Evolutionary conservation across 2,797 vertebrate genomes (phyloP).

Genomic region (Poeciliopsis paucimaculata): DNA sequence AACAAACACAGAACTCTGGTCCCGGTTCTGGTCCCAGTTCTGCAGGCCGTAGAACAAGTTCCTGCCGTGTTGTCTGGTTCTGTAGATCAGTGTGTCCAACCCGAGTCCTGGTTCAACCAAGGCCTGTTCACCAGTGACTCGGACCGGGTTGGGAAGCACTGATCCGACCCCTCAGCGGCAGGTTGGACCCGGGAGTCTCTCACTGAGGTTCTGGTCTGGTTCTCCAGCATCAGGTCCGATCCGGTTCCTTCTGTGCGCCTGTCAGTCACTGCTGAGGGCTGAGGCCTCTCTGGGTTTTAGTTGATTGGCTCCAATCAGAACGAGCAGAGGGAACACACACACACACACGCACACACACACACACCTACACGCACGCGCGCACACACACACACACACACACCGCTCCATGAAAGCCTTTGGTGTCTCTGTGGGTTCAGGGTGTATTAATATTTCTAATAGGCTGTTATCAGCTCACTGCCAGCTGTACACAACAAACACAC

Average conservation of each 20-base stretch:
- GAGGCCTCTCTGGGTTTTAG: conserved; percentile 32
- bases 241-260: neutral
- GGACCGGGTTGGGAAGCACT: no score
- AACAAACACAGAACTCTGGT: neutral
- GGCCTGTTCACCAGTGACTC: no score
- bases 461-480: conserved; percentile 81
- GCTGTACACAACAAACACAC: conserved; percentile 72
- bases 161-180: no score
- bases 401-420: conserved; percentile 9
- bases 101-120: no score
- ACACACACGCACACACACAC: neutral
- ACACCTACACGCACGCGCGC: neutral
- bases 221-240: no score
- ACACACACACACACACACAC: neutral
- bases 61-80: neutral
- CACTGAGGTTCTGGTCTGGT: no score
- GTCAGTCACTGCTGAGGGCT: conserved; percentile 51
- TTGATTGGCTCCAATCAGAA: conserved; percentile 63
- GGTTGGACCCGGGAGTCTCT: no score
- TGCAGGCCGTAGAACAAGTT: neutral
- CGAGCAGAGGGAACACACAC: conserved; percentile 33
- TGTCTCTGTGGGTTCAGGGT: conserved; percentile 67
- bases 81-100: no score
- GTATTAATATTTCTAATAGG: conserved; percentile 82
- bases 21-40: neutral